A percentile compares a stretch with the other conserved stretches of the same genome.
phyloP scores from a whole-genome alignment of 2,113 vertebrate species.

The Muntiacus muntjak region DNA sequence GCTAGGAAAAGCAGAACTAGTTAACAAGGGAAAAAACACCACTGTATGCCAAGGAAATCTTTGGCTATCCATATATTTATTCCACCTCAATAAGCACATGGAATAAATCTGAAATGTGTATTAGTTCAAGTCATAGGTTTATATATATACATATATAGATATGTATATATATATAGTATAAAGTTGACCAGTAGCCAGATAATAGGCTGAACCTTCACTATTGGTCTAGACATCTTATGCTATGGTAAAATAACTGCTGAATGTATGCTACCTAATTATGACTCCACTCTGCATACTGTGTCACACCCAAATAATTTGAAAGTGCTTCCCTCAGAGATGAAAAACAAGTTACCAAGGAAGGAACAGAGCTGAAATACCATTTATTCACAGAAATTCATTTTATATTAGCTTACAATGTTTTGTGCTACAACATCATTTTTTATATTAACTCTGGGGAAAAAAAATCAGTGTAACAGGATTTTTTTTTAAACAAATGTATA shows the following conservation, averaged over 20 bases:
- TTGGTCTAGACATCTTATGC: neutral
- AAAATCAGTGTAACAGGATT: neutral
- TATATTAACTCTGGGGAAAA: conserved; percentile 26
- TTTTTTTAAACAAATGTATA: conserved; percentile 1
- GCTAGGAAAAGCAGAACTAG: neutral
- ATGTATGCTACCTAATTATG: neutral
- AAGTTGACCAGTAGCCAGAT: neutral
- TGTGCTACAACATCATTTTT: neutral
- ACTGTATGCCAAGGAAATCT: neutral
- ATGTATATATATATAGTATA: neutral
- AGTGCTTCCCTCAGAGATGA: neutral
- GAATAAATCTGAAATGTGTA: neutral
- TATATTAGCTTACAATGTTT: conserved; percentile 16
- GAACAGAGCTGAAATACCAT: neutral
- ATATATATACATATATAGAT: neutral
- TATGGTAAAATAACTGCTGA: neutral
- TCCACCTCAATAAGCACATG: neutral
- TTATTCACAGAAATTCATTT: conserved; percentile 30
- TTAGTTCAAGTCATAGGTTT: neutral
- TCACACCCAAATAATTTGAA: neutral
- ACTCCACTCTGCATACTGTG: neutral
- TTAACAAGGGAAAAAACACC: neutral
- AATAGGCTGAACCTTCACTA: neutral
- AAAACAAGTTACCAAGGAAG: neutral
- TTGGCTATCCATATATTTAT: neutral